Base-by-base conservation (phyloP, 2,888 invertebrate genomes). In the Melieria crassipennis region DNA sequence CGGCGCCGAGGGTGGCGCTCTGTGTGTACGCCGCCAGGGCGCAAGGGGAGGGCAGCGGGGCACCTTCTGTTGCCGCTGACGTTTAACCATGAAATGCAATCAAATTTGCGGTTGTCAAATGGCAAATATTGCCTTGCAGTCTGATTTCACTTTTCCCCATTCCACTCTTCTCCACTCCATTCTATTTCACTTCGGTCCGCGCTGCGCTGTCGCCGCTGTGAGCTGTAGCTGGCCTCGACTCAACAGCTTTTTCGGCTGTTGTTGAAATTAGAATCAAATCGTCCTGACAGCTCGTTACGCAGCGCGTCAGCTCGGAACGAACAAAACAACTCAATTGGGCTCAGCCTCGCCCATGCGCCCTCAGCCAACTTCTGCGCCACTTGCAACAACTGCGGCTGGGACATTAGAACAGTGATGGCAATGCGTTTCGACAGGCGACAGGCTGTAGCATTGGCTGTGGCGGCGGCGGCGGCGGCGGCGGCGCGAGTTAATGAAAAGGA, bases 401-500 rank as follows among this genome's bases (percentile, higher is more conserved):
- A 30, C 30, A 30, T 30, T 30, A 3, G 30, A 30, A 30, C 30
- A 30, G 30, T 30, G 30, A 30, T 30, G 30, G 30, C 30, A 30
- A 30, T 30, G 30, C 30, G 30, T 30, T 30, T 30, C 30, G 30
- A 30, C 30, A 58, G 61, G 48, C 61, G 57, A 43, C 60, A 67
- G 60, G 60, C 46, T 67, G 67, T 52, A 67, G 48, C 45, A 47
- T 66, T 58, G 11, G 16, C n/a, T 66, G 50, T 13, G 30, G 50
- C 13, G 69, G 69, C 62, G n/a, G 56, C 62, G n/a, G n/a, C n/a
- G 45, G 55, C 56, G 56, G 73, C 68, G 70, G 75, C 75, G 81
- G 82, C 80, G 82, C 81, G 83, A 83, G 81, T 85, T 85, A 85
- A 86, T 85, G 85, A 85, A 85, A 84, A 85, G 83, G 84, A 85